Evolutionary conservation across 1,140 invertebrate species (phyloP).

Genomic region (Sinella curviseta): DNA sequence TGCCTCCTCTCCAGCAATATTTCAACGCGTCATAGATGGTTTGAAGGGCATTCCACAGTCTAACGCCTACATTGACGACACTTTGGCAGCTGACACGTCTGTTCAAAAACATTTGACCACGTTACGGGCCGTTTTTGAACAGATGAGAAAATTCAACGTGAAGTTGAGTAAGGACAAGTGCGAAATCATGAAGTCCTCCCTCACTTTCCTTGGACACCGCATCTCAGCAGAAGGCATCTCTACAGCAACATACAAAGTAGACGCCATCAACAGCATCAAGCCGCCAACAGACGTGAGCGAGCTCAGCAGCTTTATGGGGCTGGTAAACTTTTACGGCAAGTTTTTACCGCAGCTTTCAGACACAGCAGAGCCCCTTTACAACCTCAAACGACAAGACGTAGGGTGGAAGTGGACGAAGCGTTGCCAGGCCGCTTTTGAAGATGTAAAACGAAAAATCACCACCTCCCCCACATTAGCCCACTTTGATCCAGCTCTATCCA

Average conservation of each 20-base stretch:
- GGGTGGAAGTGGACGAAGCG: slow-evolving; percentile 27
- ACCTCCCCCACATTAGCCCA: slow-evolving; percentile 30
- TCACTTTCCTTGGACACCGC: slow-evolving; percentile 54
- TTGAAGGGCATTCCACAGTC: slow-evolving; percentile 48
- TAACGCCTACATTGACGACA: slow-evolving; percentile 53
- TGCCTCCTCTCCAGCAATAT: slow-evolving; percentile 52
- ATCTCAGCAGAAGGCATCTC: slow-evolving; percentile 53
- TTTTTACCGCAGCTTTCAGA: slow-evolving; percentile 52
- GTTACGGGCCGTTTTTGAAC: slow-evolving; percentile 44
- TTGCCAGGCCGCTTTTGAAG: slow-evolving; percentile 40
- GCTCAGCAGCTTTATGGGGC: slow-evolving; percentile 51
- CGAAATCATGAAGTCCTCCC: slow-evolving; percentile 33
- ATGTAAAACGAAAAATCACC: slow-evolving; percentile 38
- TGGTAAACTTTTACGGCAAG: slow-evolving; percentile 52
- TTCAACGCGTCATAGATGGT: slow-evolving; percentile 54
- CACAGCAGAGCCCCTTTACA: too few relatives aligned
- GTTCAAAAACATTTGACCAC: slow-evolving; percentile 47
- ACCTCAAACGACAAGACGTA: slow-evolving; percentile 30
- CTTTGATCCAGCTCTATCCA: slow-evolving; percentile 47
- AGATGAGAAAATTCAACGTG: slow-evolving; percentile 44
- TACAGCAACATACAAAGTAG: slow-evolving; percentile 51
- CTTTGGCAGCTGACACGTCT: slow-evolving; percentile 49
- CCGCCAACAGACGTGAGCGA: slow-evolving; percentile 43
- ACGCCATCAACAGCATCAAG: slow-evolving; percentile 50
- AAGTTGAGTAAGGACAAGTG: slow-evolving; percentile 27